Base-by-base conservation (phyloP, 2,888 invertebrate genomes). In the Ferdinandea cuprea region DNA sequence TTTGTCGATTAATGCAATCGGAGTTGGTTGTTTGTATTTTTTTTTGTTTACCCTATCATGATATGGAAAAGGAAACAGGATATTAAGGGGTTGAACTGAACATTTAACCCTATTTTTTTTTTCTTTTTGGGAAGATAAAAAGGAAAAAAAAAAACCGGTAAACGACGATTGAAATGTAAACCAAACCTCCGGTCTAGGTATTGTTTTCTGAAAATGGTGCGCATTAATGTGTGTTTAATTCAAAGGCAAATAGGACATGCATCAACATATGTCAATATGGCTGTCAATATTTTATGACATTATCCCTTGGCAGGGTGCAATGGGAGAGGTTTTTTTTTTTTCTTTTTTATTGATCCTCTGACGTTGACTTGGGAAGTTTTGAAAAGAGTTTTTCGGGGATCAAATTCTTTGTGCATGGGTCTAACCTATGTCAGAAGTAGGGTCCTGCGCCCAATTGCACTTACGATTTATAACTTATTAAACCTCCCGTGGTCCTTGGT, bases 1-100 rank as follows among this genome's bases (percentile, higher is more conserved):
- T 52, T 73, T 68, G 61, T 73, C 73, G 73, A 68, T 79, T 79
- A 79, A 79, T 73, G 79, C 79, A 73, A 79, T 79, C 68, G 61
- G 9, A n/a, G n/a, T n/a, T 54, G 72, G 58, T n/a, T n/a, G 72
- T 78, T 78, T 65, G 65, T 13, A 9, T 69, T 40, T 19, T 56
- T 56, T 40, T 19, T 3, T 56, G n/a, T 32, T 15, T 15, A 0
- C 13, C 4, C 17, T 15, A 42, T 32, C 21, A 32, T 42, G 7
- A 35, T 25, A 68, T 35, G 63, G 52, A 25, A 40, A 54, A 56
- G 40, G 28, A 65, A 72, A 68, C 61, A 58, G 73, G 68, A 74
- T 40, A 48, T n/a, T 19, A 59, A 61, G 69, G 80, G 68, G 68
- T 74, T 73, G 77, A 61, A 48, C 9, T n/a, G n/a, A 17, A 9